These are phyloP conservation scores for Lamellibrachia luymesi DNA, from an alignment of 1,140 invertebrate species.

Conservation along the genomic window DNA sequence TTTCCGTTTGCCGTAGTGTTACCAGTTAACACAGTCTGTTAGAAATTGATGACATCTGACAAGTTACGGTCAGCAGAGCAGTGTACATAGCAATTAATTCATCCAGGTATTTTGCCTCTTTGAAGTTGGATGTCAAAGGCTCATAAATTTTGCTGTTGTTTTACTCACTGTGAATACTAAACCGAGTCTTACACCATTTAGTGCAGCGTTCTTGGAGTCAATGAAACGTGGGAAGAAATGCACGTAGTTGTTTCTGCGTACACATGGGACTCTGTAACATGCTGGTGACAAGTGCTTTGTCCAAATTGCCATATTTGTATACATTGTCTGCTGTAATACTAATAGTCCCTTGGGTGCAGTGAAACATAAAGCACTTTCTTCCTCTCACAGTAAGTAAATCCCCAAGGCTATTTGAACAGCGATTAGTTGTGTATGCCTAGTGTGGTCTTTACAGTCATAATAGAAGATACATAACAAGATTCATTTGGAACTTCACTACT, in stretches of 20 bases:
- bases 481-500: neutral
- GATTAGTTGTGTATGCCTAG: neutral
- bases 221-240: neutral
- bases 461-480: neutral
- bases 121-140: neutral
- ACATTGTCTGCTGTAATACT: neutral
- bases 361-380: neutral
- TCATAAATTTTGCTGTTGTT: neutral
- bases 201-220: neutral
- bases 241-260: neutral
- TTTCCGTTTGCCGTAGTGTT: neutral
- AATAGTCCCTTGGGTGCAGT: neutral
- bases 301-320: neutral
- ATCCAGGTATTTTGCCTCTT: neutral
- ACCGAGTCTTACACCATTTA: neutral
- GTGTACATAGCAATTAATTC: neutral
- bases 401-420: neutral
- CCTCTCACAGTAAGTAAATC: neutral
- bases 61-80: neutral
- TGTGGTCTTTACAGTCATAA: neutral
- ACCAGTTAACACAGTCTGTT: neutral
- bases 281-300: neutral
- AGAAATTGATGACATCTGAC: neutral
- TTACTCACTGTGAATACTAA: neutral
- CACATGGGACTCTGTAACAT: neutral